These are phyloP conservation scores for Euzetes globulus DNA, from an alignment of 2,888 invertebrate genomes.

Conservation along the genomic window DNA sequence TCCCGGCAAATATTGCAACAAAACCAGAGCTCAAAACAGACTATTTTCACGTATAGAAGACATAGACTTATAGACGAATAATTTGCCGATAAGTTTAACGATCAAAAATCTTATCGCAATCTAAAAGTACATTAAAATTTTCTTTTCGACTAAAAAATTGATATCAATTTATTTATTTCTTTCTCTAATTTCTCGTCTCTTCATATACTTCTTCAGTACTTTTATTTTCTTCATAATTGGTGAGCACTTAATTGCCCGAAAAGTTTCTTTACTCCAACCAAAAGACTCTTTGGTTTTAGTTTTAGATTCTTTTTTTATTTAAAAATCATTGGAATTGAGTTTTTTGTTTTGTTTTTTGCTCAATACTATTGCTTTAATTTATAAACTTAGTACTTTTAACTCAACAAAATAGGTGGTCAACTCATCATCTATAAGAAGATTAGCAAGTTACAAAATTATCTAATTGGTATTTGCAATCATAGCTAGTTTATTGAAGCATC, in stretches of 20 bases:
- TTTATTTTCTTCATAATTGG: neutral
- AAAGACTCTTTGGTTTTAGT: neutral
- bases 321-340: too few species aligned
- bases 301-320: neutral
- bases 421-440: too few species aligned
- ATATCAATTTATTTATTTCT: neutral
- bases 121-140: slow-evolving; percentile 17
- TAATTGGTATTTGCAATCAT: too few species aligned
- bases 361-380: too few species aligned
- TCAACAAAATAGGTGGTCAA: too few species aligned
- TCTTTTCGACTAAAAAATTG: neutral
- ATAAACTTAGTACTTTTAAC: too few species aligned
- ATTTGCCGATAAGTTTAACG: neutral
- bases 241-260: slow-evolving; percentile 16
- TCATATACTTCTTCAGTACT: neutral
- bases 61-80: neutral
- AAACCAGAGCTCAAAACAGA: too few species aligned
- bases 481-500: too few species aligned
- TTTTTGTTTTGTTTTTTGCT: too few species aligned
- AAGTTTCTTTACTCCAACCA: neutral
- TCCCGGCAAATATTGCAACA: too few species aligned
- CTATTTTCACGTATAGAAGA: too few species aligned
- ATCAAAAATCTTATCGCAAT: neutral
- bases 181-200: neutral
- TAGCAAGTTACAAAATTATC: too few species aligned